Evolutionary conservation across 2,797 vertebrate species (phyloP).

Genomic region (Valencia hispanica): DNA sequence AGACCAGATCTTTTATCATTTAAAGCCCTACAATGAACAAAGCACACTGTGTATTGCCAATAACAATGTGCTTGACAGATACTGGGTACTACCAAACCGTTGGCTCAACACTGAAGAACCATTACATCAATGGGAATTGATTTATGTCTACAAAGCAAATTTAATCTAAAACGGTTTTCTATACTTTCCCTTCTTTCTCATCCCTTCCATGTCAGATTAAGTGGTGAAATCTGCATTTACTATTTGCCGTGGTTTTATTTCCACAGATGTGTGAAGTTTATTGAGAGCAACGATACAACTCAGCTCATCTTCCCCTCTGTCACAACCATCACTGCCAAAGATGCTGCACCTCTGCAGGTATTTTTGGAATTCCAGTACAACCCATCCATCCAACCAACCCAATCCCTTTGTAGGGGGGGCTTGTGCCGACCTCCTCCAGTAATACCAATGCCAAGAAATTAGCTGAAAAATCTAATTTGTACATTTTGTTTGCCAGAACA

Average conservation of each 20-base stretch:
- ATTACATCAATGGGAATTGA: not conserved
- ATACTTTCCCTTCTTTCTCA: not conserved
- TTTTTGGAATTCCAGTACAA: not conserved
- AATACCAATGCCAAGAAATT: not conserved
- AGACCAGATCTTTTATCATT: not conserved
- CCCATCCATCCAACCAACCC: too few species aligned
- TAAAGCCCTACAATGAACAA: not conserved
- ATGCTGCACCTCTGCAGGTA: constrained; percentile 92
- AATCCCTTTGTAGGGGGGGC: too few species aligned
- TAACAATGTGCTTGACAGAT: not conserved
- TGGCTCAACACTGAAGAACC: not conserved
- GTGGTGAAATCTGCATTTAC: not conserved
- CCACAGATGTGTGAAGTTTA: constrained; percentile 93
- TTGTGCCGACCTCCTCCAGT: too few species aligned
- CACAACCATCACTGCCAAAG: constrained; percentile 90
- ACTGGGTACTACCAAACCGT: not conserved
- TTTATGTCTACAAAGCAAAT: not conserved
- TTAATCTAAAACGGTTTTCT: not conserved
- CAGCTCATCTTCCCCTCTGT: constrained; percentile 93
- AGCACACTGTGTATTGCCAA: not conserved
- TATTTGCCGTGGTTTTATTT: constrained; percentile 8
- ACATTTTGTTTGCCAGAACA: constrained; percentile 77
- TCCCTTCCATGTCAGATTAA: not conserved
- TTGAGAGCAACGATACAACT: constrained; percentile 91
- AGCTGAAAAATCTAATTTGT: not conserved